Evolutionary conservation across 2,888 invertebrate genomes (phyloP), one percentile per base, ranked within the genome.

Genomic region (Willowsia nigromaculata): DNA sequence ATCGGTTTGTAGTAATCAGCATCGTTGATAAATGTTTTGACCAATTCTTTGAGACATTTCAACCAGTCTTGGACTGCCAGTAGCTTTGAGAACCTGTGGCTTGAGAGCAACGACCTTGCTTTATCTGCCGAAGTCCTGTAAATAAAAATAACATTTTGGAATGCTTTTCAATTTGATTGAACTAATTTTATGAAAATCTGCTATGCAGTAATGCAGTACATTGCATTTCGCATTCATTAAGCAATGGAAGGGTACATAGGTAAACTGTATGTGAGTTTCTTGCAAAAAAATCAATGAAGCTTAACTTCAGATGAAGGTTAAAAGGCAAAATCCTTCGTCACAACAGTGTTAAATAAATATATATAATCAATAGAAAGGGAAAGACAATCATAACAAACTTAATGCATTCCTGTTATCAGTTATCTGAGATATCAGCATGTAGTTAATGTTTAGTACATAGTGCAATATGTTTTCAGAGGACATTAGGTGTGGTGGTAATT

Each of bases 121-220:
- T 90, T 33, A 92, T 81, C 53, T 90, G 85, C 15, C 92, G 86
- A 33, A 92, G 89, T 65, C 92, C 92, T 92, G 80, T n/a, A 85
- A 86, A 74, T 30, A 53, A 74, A 80, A 88, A 62, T 68, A 74
- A 40, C 47, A 68, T 40, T 40, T 76, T 71, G 43, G 71, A 40
- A 18, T 71, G 18, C 40, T 71, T 71, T 68, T 40, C 65, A 68
- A 68, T 68, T 68, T 68, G n/a, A 37, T 37, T 37, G 15, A 37
- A 37, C 37, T 68, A 18, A 30, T 62, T 37, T 37, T 71, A 71
- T 43, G 22, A 15, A 40, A 71, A 40, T 22, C 11, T 43, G 15
- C 25, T 33, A 0, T 43, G 15, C 47, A 9, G 13, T 30, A 30
- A 30, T 30, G 27, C 27, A 30, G 30, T 30, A 1, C 62, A 30